Conservation (phyloP, 2,797 vertebrate genomes). For the Vespertilio murinus region DNA sequence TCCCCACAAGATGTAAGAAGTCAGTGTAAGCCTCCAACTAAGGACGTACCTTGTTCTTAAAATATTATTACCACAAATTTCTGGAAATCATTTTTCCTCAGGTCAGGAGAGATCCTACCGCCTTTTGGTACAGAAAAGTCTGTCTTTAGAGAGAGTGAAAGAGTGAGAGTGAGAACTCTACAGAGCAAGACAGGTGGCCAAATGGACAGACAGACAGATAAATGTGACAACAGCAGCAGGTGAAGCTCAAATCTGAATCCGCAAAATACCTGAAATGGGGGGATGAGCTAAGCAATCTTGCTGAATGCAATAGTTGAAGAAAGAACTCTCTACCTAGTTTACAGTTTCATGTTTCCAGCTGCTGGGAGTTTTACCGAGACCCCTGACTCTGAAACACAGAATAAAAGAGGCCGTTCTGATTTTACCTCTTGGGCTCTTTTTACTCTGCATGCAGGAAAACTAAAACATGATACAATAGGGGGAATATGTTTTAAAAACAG, state of each 20-base stretch:
- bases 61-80: background rate
- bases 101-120: background rate
- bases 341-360: constrained; percentile 43
- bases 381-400: constrained; percentile 57
- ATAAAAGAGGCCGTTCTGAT: constrained; percentile 59
- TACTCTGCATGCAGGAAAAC: constrained; percentile 53
- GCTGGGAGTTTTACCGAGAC: constrained; percentile 52
- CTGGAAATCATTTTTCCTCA: background rate
- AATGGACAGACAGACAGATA: background rate
- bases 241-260: background rate
- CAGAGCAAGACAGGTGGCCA: background rate
- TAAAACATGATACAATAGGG: constrained; percentile 56
- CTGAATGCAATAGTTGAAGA: constrained; percentile 24
- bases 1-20: background rate
- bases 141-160: background rate
- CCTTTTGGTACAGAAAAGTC: background rate
- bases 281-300: background rate
- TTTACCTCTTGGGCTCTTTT: constrained; percentile 46
- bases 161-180: background rate
- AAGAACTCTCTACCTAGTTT: constrained; percentile 40
- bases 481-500: constrained; percentile 62
- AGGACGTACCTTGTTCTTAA: background rate
- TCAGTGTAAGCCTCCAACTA: background rate
- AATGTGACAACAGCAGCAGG: background rate
- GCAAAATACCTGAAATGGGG: background rate